A percentile compares a stretch with the other conserved stretches of the same genome.
phyloP scores from a whole-genome alignment of 2,888 invertebrate species.

The Aromia moschata region DNA sequence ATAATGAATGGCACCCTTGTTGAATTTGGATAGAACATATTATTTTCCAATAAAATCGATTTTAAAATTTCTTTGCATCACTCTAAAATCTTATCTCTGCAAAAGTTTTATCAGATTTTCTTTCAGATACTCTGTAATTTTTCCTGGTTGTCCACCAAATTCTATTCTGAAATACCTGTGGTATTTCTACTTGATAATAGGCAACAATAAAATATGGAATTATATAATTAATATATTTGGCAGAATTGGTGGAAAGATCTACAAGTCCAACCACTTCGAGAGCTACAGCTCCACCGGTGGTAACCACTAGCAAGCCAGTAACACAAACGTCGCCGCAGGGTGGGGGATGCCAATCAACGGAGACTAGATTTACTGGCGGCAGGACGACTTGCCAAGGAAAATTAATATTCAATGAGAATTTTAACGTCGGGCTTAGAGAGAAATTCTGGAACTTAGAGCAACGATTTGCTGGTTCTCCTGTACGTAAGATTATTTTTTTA shows the following conservation, averaged over 20 bases:
- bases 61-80: too few relatives aligned
- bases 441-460: slow-evolving; percentile 56
- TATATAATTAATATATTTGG: background rate
- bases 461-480: slow-evolving; percentile 70
- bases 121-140: too few relatives aligned
- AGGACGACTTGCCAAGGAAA: slow-evolving; percentile 65
- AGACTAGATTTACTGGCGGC: slow-evolving; percentile 24
- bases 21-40: too few relatives aligned
- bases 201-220: background rate
- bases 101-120: too few relatives aligned
- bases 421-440: slow-evolving; percentile 59
- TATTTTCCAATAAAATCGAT: too few relatives aligned
- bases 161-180: too few relatives aligned
- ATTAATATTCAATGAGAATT: slow-evolving; percentile 65
- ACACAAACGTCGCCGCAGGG: background rate
- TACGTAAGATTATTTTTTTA: too few relatives aligned
- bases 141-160: too few relatives aligned
- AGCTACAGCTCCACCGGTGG: background rate
- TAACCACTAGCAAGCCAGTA: slow-evolving; percentile 4
- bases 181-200: too few relatives aligned
- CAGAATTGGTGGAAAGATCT: slow-evolving; percentile 18
- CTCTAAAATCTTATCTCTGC: too few relatives aligned
- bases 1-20: too few relatives aligned
- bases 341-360: slow-evolving; percentile 16
- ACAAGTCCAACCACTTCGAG: background rate